Base-by-base conservation (phyloP, 2,113 vertebrate species). In the Balaeniceps rex region DNA sequence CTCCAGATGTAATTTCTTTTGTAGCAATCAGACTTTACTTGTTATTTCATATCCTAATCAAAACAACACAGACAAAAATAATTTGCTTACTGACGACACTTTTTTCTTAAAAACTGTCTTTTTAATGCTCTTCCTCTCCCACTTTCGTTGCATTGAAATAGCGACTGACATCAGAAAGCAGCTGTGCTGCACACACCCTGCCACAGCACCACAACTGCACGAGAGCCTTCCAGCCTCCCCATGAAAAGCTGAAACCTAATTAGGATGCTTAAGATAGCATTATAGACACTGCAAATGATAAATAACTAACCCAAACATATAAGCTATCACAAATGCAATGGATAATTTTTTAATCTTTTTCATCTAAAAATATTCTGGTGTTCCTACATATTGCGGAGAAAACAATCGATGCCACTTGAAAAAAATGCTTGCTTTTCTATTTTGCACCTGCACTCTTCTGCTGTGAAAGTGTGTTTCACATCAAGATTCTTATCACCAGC, bases 11-110 rank as follows among this genome's bases (percentile, higher is more conserved):
- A 97, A 94, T 93, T 94, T 80, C 95, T 93, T 97, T 97, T 97
- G 96, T 97, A 93, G 97, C 96, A 97, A 97, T 97, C 96, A 97
- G 97, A 97, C 93, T 97, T 96, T 87, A 87, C 94, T 97, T 97
- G 96, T 97, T 94, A 95, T 95, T 94, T 95, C 95, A 95, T 91
- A 96, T 97, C 97, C 97, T 94, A 97, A 97, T 94, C 96, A 97
- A 97, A 97, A 97, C 94, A 96, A 95, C 90, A 86, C 93, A 89
- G 95, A 90, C 94, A 79, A 96, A 97, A 97, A 97, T 97, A 97
- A 97, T 97, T 97, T 97, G 97, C 97, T 96, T 97, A 97, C 97
- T 97, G 89, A 96, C 57, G 95, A 95, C 94, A 94, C 94, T 96
- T 96, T 96, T 96, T 91, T 64, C 90, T 86, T 94, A 79, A 94